Percentiles rank a stretch among this genome's conserved stretches.
phyloP scores from a whole-genome alignment of 2,888 invertebrate genomes.

The Argynnis bischoffii region DNA sequence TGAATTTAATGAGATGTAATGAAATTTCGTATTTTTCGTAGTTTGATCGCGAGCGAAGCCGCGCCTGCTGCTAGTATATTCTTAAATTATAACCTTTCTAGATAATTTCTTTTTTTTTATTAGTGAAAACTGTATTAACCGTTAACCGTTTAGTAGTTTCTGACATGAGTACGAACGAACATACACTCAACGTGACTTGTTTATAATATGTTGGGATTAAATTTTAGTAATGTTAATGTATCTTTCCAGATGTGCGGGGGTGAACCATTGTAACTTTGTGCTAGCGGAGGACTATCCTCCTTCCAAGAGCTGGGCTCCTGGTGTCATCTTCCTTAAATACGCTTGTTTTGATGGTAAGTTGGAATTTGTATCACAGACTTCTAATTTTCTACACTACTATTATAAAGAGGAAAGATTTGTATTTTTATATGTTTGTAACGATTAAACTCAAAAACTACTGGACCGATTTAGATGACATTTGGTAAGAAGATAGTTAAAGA shows the following conservation, averaged over 20 bases:
- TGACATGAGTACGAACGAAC: too few relatives aligned
- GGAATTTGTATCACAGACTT: background rate
- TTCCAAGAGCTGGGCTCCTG: conserved; percentile 84
- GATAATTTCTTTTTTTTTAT: too few relatives aligned
- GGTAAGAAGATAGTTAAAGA: background rate
- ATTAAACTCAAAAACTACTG: background rate
- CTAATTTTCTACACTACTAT: background rate
- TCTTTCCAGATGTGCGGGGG: conserved; percentile 86
- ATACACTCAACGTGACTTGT: too few relatives aligned
- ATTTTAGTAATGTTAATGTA: background rate
- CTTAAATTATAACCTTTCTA: too few relatives aligned
- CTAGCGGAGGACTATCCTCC: conserved; percentile 85
- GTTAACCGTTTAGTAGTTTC: too few relatives aligned
- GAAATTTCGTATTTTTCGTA: too few relatives aligned
- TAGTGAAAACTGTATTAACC: background rate
- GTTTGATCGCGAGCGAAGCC: too few relatives aligned
- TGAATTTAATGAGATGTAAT: too few relatives aligned
- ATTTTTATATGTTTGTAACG: too few relatives aligned
- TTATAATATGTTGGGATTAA: too few relatives aligned
- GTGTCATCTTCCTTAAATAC: conserved; percentile 86
- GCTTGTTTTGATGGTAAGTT: conserved; percentile 88
- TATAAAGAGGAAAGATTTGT: too few relatives aligned
- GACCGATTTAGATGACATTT: conserved; percentile 5
- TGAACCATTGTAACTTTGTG: conserved; percentile 88
- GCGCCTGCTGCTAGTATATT: too few relatives aligned